Percentiles rank a stretch among this genome's conserved stretches.
Evolutionary conservation across 92 coral and sea anemone species (phyloP).

Genomic region (Phenganax stokvisi): DNA sequence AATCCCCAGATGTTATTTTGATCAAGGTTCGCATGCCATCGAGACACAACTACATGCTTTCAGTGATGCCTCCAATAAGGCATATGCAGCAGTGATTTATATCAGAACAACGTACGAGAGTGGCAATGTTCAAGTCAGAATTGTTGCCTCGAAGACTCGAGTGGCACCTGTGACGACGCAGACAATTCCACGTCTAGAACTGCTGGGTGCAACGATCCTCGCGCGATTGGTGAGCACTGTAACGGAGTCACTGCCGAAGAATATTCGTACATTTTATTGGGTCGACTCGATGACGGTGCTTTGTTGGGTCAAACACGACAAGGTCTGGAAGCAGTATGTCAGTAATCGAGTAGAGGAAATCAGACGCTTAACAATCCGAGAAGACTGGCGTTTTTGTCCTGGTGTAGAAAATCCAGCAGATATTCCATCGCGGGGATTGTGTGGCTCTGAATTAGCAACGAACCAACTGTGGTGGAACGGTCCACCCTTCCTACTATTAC

Average conservation of each 20-base stretch:
- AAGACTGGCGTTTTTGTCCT: conserved; percentile 3
- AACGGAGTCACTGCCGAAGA: background rate
- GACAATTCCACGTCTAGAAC: conserved; percentile 1
- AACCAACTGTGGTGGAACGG: conserved; percentile 17
- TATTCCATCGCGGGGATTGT: conserved; percentile 13
- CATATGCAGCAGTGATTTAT: conserved; percentile 9
- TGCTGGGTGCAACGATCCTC: background rate
- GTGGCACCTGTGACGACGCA: conserved; percentile 4
- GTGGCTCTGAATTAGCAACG: background rate
- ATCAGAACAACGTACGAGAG: background rate
- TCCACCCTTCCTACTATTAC: background rate
- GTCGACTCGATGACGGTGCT: background rate
- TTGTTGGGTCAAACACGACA: conserved; percentile 17
- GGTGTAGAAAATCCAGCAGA: conserved; percentile 6
- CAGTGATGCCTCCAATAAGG: background rate
- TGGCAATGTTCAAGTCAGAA: background rate
- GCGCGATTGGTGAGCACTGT: background rate
- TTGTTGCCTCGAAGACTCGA: background rate
- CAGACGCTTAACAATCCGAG: background rate
- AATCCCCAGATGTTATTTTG: conserved; percentile 6
- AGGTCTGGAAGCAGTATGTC: conserved; percentile 8
- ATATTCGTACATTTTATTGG: conserved; percentile 5
- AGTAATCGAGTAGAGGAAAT: conserved; percentile 9
- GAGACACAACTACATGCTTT: conserved; percentile 4
- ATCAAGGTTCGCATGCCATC: background rate